A percentile compares a stretch with the other conserved stretches of the same genome.
phyloP scores from a whole-genome alignment of 2,888 invertebrate genomes.

The Cinara cedri region DNA sequence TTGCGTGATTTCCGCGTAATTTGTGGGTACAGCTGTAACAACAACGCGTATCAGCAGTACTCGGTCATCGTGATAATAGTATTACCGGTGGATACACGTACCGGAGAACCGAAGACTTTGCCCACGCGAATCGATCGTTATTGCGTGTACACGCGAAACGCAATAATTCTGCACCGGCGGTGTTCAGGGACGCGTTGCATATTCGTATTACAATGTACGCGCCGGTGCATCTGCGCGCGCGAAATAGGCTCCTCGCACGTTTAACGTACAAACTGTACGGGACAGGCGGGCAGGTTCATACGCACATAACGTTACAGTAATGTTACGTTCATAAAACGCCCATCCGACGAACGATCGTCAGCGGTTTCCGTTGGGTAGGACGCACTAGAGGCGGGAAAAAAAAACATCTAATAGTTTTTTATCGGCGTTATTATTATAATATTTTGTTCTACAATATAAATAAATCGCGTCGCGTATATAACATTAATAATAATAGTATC shows the following conservation, averaged over 20 bases:
- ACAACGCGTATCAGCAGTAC: conserved; percentile 2
- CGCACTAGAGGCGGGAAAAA: not conserved
- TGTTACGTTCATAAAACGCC: conserved; percentile 35
- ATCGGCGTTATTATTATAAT: conserved; percentile 13
- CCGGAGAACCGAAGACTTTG: not conserved
- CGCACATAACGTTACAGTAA: too few species aligned
- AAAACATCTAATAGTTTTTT: conserved; percentile 10
- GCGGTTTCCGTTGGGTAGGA: conserved; percentile 32
- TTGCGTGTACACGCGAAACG: not conserved
- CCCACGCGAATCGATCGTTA: conserved; percentile 17
- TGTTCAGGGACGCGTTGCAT: conserved; percentile 34
- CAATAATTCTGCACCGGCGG: not conserved
- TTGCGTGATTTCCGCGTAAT: not conserved
- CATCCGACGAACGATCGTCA: conserved; percentile 32
- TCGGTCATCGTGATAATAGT: not conserved
- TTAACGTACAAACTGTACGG: not conserved
- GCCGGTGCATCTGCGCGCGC: conserved; percentile 8
- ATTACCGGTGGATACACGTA: too few species aligned
- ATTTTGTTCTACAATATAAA: conserved; percentile 10
- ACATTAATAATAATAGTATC: not conserved
- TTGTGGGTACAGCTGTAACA: not conserved
- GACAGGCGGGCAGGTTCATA: too few species aligned
- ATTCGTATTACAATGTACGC: not conserved
- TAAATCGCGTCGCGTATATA: not conserved
- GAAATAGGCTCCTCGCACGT: not conserved